Evolutionary conservation across 2,113 vertebrate genomes (phyloP).

Genomic region (Pseudopodoces humilis): DNA sequence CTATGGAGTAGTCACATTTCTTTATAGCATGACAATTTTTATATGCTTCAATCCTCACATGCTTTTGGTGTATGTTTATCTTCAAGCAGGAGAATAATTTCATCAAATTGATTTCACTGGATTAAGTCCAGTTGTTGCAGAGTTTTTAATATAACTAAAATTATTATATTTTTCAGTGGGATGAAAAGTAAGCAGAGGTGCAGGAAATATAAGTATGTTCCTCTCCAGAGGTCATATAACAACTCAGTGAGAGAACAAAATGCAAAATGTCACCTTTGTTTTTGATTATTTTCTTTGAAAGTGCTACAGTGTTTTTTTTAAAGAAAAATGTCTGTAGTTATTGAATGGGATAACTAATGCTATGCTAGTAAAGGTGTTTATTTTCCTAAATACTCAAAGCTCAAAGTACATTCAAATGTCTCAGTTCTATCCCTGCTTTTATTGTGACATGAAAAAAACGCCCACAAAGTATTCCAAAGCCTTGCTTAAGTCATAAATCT

Average conservation of each 20-base stretch:
- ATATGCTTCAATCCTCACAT: not conserved
- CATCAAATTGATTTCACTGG: not conserved
- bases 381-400: not conserved
- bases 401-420: not conserved
- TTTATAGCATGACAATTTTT: not conserved
- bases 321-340: not conserved
- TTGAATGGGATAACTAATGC: not conserved
- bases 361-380: not conserved
- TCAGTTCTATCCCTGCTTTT: not conserved
- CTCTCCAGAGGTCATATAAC: not conserved
- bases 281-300: not conserved
- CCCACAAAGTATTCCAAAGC: not conserved
- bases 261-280: not conserved
- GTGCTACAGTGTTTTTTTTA: not conserved
- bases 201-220: not conserved
- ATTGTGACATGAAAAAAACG: not conserved
- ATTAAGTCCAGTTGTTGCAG: not conserved
- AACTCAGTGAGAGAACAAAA: not conserved
- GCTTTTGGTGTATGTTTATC: not conserved
- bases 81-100: not conserved
- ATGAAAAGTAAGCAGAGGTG: not conserved
- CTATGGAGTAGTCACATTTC: not conserved
- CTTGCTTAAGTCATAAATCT: not conserved
- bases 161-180: not conserved
- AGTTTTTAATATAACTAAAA: not conserved